Base-by-base conservation (phyloP, 1,140 invertebrate genomes). In the Luehdorfia chinensis region DNA sequence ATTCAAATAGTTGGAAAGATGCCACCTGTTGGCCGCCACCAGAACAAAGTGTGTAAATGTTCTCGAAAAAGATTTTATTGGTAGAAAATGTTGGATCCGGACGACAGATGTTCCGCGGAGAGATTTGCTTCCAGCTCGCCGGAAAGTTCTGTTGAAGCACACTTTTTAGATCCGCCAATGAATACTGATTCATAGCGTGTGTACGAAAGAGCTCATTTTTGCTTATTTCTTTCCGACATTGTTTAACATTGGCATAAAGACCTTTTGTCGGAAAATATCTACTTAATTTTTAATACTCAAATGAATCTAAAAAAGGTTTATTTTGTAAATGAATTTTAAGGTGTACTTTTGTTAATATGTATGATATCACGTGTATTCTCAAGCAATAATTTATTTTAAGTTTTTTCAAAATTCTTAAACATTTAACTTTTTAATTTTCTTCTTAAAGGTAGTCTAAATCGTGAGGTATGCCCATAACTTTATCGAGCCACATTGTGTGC, bases 41-140 rank as follows among this genome's bases (percentile, higher is more conserved):
- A 19, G 36, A 33, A 55, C 59, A 62, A 68, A 67, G 56, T 50
- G 62, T 55, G 61, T 37, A 63, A 79, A 78, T 62, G 64, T 76
- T 63, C 75, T 64, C 63, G 52, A 72, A 72, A 84, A 80, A 76
- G 64, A 73, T 81, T 84, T 78, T 80, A 77, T 77, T 75, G 67
- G 65, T 58, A 49, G 66, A 66, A 74, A 71, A 75, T 53, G 59
- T 65, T 61, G 57, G 55, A 41, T 66, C 52, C 54, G 54, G 46
- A 54, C 67, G 61, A 73, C 76, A 80, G 70, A 75, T 83, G 76
- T 73, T 73, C 67, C 67, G 51, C 37, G 65, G 70, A 44, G 54
- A 74, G 66, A 73, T 77, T 74, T 68, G 66, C 65, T 67, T 57
- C 57, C 47, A 51, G 49, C 44, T 56, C 56, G 37, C 57, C 39